Conservation (phyloP, 2,888 invertebrate genomes). For the Balanococcus diminutus region DNA sequence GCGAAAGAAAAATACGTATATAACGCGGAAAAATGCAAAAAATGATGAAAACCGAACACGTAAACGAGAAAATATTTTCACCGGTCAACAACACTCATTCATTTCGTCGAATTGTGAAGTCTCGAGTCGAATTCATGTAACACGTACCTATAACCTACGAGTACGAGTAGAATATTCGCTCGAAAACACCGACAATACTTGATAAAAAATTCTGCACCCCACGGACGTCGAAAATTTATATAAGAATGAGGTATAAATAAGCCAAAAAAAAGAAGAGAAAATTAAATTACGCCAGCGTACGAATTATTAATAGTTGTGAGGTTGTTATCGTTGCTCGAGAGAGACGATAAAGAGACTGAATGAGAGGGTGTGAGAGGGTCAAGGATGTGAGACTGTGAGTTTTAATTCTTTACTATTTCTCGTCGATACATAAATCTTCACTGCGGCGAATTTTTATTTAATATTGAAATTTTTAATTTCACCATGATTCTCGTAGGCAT, state of each 20-base stretch:
- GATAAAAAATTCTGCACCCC: constrained; percentile 11
- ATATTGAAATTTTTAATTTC: constrained; percentile 17
- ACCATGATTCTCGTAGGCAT: background rate
- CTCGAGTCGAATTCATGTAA: background rate
- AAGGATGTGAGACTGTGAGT: background rate
- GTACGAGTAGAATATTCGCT: background rate
- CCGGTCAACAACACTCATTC: constrained; percentile 30
- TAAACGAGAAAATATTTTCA: background rate
- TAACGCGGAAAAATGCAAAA: constrained; percentile 13
- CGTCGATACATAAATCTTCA: constrained; percentile 25
- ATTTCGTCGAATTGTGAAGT: background rate
- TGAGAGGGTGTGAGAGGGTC: background rate
- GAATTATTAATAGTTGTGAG: constrained; percentile 16
- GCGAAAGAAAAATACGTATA: background rate
- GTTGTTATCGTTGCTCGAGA: background rate
- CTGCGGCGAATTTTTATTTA: background rate
- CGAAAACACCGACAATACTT: background rate
- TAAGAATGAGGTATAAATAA: background rate
- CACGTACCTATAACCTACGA: background rate
- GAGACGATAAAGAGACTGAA: too few relatives aligned
- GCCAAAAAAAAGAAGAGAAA: background rate
- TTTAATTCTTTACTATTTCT: background rate
- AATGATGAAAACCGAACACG: background rate
- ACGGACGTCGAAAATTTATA: background rate
- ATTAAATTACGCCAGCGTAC: constrained; percentile 35